Evolutionary conservation across 2,797 vertebrate genomes (phyloP).

Genomic region (Tenualosa thibaudeaui): DNA sequence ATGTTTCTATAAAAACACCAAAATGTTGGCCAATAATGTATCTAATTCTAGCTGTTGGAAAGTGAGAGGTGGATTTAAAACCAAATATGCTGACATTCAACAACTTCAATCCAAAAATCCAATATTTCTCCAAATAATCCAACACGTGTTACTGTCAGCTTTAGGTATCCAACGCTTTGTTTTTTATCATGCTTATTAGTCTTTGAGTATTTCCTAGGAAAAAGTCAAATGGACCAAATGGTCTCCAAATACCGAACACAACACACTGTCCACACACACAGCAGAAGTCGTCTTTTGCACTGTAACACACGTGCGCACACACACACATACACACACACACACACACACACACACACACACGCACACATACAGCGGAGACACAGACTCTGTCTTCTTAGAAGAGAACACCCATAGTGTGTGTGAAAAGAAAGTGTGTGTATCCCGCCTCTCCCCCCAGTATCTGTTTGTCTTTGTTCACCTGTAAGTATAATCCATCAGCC

Average conservation of each 20-base stretch:
- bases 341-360: background rate
- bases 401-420: background rate
- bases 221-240: too few species aligned
- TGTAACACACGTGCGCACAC: background rate
- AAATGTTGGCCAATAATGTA: background rate
- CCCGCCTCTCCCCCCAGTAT: slow-evolving; percentile 28
- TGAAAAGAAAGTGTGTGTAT: background rate
- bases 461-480: slow-evolving; percentile 68
- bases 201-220: too few species aligned
- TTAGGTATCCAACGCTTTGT: too few species aligned
- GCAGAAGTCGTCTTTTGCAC: background rate
- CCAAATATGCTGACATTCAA: background rate
- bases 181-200: too few species aligned
- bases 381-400: background rate
- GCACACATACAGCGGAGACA: too few species aligned
- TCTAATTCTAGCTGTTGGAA: background rate
- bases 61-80: background rate
- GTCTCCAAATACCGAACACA: too few species aligned
- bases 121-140: background rate
- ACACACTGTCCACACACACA: too few species aligned
- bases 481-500: slow-evolving; percentile 77
- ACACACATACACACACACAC: background rate
- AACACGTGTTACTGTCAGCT: background rate
- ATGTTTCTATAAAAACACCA: background rate
- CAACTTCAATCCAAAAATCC: background rate